Conservation (phyloP, 2,797 vertebrate genomes). For the Urophycis tenuis region DNA sequence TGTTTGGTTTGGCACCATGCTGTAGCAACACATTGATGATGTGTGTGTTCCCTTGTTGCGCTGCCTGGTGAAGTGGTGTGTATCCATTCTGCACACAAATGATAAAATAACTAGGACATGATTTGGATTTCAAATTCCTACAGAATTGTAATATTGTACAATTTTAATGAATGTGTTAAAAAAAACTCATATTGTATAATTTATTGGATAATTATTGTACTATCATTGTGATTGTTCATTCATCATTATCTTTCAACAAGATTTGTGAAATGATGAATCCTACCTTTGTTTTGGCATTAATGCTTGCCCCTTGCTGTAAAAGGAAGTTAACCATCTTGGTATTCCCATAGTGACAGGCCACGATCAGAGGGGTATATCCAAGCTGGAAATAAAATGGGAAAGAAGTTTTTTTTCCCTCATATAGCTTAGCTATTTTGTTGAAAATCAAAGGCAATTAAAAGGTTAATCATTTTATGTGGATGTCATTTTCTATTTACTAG, state of each 20-base stretch:
- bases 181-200: background rate
- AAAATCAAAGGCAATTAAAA: background rate
- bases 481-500: background rate
- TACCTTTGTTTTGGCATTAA: conserved; percentile 91
- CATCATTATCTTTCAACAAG: background rate
- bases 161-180: background rate
- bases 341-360: conserved; percentile 97
- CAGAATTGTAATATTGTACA: background rate
- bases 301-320: conserved; percentile 83
- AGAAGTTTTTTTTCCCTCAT: too few relatives aligned
- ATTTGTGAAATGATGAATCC: conserved; percentile 1
- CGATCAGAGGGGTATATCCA: conserved; percentile 92
- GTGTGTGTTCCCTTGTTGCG: conserved; percentile 84
- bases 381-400: conserved; percentile 67
- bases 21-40: conserved; percentile 80
- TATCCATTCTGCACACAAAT: conserved; percentile 77
- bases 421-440: background rate
- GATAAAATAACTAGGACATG: background rate
- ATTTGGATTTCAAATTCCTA: background rate
- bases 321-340: conserved; percentile 94
- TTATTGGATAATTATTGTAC: background rate
- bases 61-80: conserved; percentile 92
- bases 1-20: conserved; percentile 87
- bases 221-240: background rate
- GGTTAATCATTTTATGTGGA: too few relatives aligned